Evolutionary conservation across 2,888 invertebrate species (phyloP).

Genomic region (Drosophila pseudotalamancana): DNA sequence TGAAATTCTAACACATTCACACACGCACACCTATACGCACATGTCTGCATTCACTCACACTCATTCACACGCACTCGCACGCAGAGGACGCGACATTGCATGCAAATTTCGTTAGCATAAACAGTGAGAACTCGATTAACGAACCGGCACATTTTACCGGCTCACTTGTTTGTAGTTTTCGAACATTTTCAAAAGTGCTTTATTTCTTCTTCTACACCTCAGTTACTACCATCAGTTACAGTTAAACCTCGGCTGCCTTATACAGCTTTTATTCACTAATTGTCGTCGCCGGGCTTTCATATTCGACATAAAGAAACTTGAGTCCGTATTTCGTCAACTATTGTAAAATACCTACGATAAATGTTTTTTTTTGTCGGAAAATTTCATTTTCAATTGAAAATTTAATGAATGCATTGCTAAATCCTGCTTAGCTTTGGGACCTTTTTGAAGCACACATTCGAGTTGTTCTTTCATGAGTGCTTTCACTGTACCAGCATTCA

Average conservation of each 20-base stretch:
- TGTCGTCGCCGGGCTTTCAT: no score
- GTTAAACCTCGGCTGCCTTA: no score
- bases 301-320: no score
- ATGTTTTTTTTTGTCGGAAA: no score
- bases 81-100: slow-evolving; percentile 52
- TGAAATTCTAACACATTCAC: slow-evolving; percentile 41
- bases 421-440: no score
- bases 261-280: not conserved
- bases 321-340: no score
- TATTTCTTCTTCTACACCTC: no score
- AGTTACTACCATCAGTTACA: no score
- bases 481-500: slow-evolving; percentile 5
- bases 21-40: slow-evolving; percentile 7
- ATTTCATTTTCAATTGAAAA: no score
- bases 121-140: not conserved
- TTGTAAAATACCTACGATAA: no score
- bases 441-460: not conserved
- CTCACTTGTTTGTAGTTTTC: not conserved
- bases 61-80: not conserved
- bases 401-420: no score
- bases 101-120: slow-evolving; percentile 62
- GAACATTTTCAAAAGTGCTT: not conserved
- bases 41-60: slow-evolving; percentile 9
- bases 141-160: not conserved
- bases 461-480: not conserved